Conservation (phyloP, 2,113 vertebrate genomes). For the Anoplopoma fimbria region DNA sequence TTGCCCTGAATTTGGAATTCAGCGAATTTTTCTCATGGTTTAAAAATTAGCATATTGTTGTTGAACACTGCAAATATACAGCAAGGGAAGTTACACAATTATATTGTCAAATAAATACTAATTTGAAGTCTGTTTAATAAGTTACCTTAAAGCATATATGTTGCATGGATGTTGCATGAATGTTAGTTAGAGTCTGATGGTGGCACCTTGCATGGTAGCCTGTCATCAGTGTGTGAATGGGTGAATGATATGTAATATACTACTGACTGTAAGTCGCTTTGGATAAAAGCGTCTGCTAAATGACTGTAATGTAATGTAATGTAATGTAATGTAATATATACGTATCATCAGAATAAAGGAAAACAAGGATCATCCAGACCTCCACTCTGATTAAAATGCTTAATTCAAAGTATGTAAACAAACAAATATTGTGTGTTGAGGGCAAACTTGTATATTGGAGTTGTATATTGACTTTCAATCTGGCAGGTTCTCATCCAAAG, state of each 20-base stretch:
- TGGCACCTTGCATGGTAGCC: too few species aligned
- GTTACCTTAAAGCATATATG: background rate
- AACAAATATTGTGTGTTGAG: background rate
- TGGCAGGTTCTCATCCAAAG: slow-evolving; percentile 25
- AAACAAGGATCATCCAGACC: background rate
- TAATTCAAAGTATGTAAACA: background rate
- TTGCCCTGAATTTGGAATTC: too few species aligned
- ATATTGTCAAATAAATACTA: background rate
- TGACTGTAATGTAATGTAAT: too few species aligned
- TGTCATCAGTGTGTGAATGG: too few species aligned
- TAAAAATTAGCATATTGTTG: background rate
- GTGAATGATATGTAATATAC: too few species aligned
- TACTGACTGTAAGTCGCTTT: too few species aligned
- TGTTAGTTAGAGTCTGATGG: too few species aligned
- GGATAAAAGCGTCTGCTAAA: too few species aligned
- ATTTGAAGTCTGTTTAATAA: background rate
- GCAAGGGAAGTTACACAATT: background rate
- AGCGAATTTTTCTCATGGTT: too few species aligned
- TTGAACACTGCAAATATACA: background rate
- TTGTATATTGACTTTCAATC: slow-evolving; percentile 16
- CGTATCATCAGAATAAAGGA: background rate
- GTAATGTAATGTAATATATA: too few species aligned
- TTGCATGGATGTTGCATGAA: too few species aligned
- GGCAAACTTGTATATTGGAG: background rate
- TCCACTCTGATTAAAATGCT: background rate